Evolutionary conservation across 2,797 vertebrate species (phyloP).

Genomic region (Hippocampus kuda): DNA sequence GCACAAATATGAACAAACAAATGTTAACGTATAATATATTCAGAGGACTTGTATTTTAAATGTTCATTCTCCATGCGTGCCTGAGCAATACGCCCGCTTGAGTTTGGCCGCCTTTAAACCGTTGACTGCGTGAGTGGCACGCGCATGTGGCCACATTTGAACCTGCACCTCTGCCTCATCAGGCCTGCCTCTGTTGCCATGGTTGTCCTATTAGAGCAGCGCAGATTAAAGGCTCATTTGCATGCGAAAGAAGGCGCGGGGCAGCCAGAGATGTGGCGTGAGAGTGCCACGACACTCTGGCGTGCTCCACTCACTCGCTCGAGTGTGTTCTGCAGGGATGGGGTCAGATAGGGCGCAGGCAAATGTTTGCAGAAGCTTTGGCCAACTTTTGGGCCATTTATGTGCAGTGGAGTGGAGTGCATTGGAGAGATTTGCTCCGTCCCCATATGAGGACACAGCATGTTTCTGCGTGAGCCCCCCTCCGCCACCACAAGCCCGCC

Average conservation of each 20-base stretch:
- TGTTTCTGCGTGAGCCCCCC: neutral
- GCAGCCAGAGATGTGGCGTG: constrained; percentile 17
- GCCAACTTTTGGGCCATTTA: constrained; percentile 34
- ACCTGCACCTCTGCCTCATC: constrained; percentile 71
- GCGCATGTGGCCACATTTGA: constrained; percentile 56
- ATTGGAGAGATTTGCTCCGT: neutral
- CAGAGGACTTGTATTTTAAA: neutral
- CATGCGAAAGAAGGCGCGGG: constrained; percentile 69
- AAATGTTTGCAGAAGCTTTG: constrained; percentile 47
- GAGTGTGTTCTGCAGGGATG: constrained; percentile 37
- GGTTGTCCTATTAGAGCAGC: constrained; percentile 68
- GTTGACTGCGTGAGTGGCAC: constrained; percentile 44
- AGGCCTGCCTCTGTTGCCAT: constrained; percentile 72
- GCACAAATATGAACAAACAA: no score
- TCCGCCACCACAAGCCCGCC: neutral
- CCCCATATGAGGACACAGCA: neutral
- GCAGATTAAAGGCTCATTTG: constrained; percentile 72
- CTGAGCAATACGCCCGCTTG: constrained; percentile 3
- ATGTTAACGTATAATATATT: neutral
- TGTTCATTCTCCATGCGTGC: neutral
- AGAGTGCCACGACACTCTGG: constrained; percentile 19
- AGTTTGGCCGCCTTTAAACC: constrained; percentile 41
- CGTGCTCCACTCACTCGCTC: constrained; percentile 17
- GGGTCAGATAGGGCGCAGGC: constrained; percentile 39
- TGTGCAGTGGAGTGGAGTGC: constrained; percentile 4